A percentile compares a stretch with the other conserved stretches of the same genome.
phyloP scores from a whole-genome alignment of 2,797 vertebrate species.

The Huso huso region DNA sequence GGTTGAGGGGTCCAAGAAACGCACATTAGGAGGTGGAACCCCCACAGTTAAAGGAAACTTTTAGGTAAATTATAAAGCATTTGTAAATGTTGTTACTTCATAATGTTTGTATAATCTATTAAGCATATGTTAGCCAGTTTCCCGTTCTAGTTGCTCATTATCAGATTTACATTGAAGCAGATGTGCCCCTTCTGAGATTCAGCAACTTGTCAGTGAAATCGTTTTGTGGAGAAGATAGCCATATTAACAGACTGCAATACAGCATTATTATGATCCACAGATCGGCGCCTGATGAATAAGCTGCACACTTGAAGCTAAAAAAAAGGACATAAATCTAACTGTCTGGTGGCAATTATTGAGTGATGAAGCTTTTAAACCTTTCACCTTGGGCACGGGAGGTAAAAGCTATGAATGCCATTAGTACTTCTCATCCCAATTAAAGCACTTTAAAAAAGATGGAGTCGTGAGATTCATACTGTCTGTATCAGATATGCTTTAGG shows the following conservation, averaged over 20 bases:
- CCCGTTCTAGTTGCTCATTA: too few relatives aligned
- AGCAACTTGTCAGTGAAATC: background rate
- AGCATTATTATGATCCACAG: background rate
- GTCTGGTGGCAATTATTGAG: slow-evolving; percentile 4
- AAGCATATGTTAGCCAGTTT: too few relatives aligned
- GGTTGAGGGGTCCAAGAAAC: too few relatives aligned
- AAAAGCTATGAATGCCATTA: background rate
- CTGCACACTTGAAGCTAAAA: background rate
- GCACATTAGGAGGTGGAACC: too few relatives aligned
- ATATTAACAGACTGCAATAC: background rate
- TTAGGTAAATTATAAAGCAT: too few relatives aligned
- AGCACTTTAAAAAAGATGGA: background rate
- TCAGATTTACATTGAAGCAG: background rate
- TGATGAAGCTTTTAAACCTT: background rate
- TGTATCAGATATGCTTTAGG: background rate
- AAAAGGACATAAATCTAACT: slow-evolving; percentile 2
- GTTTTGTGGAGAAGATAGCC: background rate
- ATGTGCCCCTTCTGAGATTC: background rate
- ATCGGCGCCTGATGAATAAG: background rate
- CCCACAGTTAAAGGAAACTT: too few relatives aligned
- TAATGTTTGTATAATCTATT: too few relatives aligned
- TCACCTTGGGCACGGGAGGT: background rate
- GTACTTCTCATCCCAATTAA: slow-evolving; percentile 1
- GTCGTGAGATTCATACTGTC: background rate
- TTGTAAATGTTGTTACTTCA: too few relatives aligned